Conservation (phyloP, 2,113 vertebrate genomes). For the Microtus richardsoni region DNA sequence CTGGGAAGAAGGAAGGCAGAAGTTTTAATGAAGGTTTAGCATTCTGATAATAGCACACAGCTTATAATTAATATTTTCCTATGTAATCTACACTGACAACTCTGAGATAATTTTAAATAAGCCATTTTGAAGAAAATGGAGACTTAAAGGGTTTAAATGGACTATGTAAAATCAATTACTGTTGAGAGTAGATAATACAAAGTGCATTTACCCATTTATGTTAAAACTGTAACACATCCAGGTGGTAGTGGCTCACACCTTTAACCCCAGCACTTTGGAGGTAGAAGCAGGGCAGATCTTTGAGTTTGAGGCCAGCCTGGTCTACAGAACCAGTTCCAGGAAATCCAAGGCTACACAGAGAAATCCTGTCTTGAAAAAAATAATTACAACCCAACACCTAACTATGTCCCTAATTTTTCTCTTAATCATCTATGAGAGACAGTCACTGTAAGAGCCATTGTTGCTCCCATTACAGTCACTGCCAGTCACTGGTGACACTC, state of each 20-base stretch:
- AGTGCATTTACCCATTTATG: not conserved
- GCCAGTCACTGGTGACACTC: fast-evolving
- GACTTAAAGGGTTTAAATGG: not conserved
- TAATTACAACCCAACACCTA: not conserved
- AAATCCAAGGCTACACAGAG: not conserved
- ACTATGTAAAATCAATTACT: not conserved
- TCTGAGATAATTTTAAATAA: slow-evolving; percentile 39
- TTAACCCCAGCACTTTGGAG: not conserved
- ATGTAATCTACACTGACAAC: not conserved
- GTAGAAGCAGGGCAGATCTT: not conserved
- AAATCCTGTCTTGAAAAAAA: not conserved
- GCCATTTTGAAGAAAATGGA: not conserved
- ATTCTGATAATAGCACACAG: not conserved
- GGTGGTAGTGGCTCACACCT: not conserved
- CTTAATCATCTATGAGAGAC: not conserved
- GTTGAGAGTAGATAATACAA: not conserved
- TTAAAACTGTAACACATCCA: not conserved
- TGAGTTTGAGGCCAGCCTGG: not conserved
- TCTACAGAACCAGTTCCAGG: not conserved
- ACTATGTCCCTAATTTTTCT: not conserved
- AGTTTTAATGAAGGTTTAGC: not conserved
- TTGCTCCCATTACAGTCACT: not conserved
- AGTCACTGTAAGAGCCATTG: not conserved
- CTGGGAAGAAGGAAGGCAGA: not conserved
- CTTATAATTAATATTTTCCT: slow-evolving; percentile 27